phyloP scores from a whole-genome alignment of 1,140 invertebrate species.

The Neodiprion pinetum region DNA sequence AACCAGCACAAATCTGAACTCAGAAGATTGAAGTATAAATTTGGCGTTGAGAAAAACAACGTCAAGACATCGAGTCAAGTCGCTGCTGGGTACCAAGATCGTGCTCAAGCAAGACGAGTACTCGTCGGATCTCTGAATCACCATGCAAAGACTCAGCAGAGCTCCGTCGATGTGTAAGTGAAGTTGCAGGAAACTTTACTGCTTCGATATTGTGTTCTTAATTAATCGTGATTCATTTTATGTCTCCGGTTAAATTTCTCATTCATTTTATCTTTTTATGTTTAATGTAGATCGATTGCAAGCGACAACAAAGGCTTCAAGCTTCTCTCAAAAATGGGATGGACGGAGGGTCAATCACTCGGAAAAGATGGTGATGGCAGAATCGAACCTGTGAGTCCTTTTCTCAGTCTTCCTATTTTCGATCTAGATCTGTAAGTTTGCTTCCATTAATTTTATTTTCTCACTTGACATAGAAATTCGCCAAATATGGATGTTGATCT shows the following conservation, averaged over 20 bases:
- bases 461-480: too few species aligned
- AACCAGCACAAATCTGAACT: conserved; percentile 75
- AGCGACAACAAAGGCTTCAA: conserved; percentile 88
- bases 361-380: conserved; percentile 79
- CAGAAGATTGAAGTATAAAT: conserved; percentile 82
- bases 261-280: conserved; percentile 27
- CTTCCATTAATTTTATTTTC: not conserved
- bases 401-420: conserved; percentile 15
- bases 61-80: conserved; percentile 49
- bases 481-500: too few species aligned
- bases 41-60: conserved; percentile 72
- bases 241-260: conserved; percentile 9
- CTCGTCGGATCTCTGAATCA: conserved; percentile 83
- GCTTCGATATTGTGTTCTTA: conserved; percentile 21
- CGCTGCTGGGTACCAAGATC: conserved; percentile 73
- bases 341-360: conserved; percentile 85
- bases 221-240: conserved; percentile 7
- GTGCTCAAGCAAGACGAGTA: conserved; percentile 77
- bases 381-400: conserved; percentile 78
- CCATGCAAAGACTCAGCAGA: conserved; percentile 80
- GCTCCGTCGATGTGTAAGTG: conserved; percentile 80
- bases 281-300: conserved; percentile 71
- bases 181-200: conserved; percentile 8
- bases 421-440: conserved; percentile 1
- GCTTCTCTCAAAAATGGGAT: conserved; percentile 89